Base-by-base conservation (phyloP, 2,113 vertebrate genomes). In the Phrynosoma blainvillii region DNA sequence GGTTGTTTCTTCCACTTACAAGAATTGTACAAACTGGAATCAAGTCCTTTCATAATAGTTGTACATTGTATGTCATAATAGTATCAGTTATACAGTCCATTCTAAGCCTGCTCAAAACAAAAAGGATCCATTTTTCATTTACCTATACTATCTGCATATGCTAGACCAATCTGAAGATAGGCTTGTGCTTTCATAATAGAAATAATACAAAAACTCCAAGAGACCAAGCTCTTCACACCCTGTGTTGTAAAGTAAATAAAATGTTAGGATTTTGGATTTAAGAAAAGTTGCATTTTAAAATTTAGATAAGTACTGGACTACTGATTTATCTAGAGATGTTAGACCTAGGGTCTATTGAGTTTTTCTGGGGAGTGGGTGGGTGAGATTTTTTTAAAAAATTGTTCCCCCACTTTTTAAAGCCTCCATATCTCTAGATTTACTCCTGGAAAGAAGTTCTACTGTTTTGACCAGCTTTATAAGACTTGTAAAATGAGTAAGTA, bases 81-180 rank as follows among this genome's bases (percentile, higher is more conserved):
- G 59, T 62, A 14, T 16, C 59, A 47, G 47, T 47, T 47, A 47
- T 47, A 47, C 7, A 47, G 7, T 47, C 47, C 47, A 47, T 47
- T 47, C 47, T 47, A 5, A 47, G 20, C 40, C 74, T 10, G 36
- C 11, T 82, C 11, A 65, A 65, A 81, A 32, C 79, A 81, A 65
- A 81, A 56, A 92, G 70, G 36, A 68, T 25, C 66, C 70, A 84
- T 32, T 77, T 52, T 81, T 25, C 85, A 73, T 42, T 76, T 40
- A 71, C 52, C 40, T 54, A 74, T 91, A 75, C 88, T 52, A 92
- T 7, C 18, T 85, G 40, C 71, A 75, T 27, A n/a, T 76, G 11
- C 56, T 1, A 16, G n/a, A 89, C 1, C 25, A 65, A 25, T 71
- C 42, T 68, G 85, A 88, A 21, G 92, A 75, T 1, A 77, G 21